A percentile compares a stretch with the other conserved stretches of the same genome.
Evolutionary conservation across 2,888 invertebrate species (phyloP).

Genomic region (Euplagia quadripunctaria): DNA sequence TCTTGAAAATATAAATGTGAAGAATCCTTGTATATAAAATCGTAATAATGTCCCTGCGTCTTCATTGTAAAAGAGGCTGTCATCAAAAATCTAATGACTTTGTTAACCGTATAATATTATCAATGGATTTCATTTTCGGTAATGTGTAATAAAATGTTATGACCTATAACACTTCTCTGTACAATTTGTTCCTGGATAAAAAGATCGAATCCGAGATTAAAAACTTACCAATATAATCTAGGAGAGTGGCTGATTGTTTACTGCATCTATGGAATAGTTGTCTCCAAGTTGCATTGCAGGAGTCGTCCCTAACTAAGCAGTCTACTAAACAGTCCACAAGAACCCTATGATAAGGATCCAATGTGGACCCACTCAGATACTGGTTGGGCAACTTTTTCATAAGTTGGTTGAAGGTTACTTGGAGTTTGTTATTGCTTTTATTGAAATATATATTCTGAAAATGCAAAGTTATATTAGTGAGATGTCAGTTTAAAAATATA

Average conservation of each 20-base stretch:
- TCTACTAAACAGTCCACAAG: constrained; percentile 88
- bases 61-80: too few species aligned
- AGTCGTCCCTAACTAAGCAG: constrained; percentile 88
- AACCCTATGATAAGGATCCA: constrained; percentile 83
- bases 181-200: too few species aligned
- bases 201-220: constrained; percentile 2
- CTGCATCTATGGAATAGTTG: constrained; percentile 90
- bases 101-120: too few species aligned
- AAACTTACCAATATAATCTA: constrained; percentile 86
- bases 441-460: constrained; percentile 82
- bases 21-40: too few species aligned
- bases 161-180: too few species aligned
- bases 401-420: constrained; percentile 88
- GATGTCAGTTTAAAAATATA: neutral
- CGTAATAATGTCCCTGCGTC: too few species aligned
- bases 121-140: too few species aligned
- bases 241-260: constrained; percentile 89
- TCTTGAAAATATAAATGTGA: too few species aligned
- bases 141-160: too few species aligned
- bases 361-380: constrained; percentile 78
- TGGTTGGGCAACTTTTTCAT: constrained; percentile 88
- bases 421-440: constrained; percentile 79
- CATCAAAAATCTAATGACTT: too few species aligned
- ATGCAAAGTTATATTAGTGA: neutral
- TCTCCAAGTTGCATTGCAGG: constrained; percentile 90